Base-by-base conservation (phyloP, 1,140 invertebrate species). In the Drosophila lini region DNA sequence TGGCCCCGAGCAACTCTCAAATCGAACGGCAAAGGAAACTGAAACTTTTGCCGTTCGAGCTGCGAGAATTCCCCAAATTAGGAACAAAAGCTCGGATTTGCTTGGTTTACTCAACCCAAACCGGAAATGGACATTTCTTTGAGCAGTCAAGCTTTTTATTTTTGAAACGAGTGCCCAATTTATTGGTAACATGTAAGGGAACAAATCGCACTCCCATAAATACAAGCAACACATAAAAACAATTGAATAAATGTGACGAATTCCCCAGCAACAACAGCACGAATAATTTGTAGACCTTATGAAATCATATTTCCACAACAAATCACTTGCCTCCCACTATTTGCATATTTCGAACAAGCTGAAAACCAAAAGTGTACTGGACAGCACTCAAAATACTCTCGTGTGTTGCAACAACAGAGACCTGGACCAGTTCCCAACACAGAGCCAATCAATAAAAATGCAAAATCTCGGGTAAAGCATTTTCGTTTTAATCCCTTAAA, bases 401-500 rank as follows among this genome's bases (percentile, higher is more conserved):
- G 28, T 16, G 28, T 56, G 10, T 25, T 55, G 22, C 34, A 70
- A 40, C 34, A 61, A 31, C 38, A 55, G n/a, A 16, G 47, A 31
- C 16, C 22, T 25, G 5, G 10, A 32, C 31, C 63, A 45, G 65
- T 58, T 76, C 73, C 47, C 47, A 55, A 10, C 10, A 48, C 60
- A 47, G 36, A 57, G 40, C 62, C 59, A 63, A 74, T 75, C 73
- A 76, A 76, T 76, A 75, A 65, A 75, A 55, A 74, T 50, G 41
- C 40, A 40, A 74, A 68, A 76, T 76, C 62, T 47, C 53, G 65
- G 69, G 34, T 41, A 65, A 64, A 75, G 64, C 70, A 68, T 67
- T 64, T 81, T 67, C 59, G 15, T 56, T 65, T 69, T 81, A 84
- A 78, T 85, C 68, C 76, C 59, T 36, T 36, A 38, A 80, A 69